A percentile compares a stretch with the other conserved stretches of the same genome.
These are phyloP conservation scores for Momotus momota DNA, from an alignment of 2,797 vertebrate species.

Conservation along the genomic window DNA sequence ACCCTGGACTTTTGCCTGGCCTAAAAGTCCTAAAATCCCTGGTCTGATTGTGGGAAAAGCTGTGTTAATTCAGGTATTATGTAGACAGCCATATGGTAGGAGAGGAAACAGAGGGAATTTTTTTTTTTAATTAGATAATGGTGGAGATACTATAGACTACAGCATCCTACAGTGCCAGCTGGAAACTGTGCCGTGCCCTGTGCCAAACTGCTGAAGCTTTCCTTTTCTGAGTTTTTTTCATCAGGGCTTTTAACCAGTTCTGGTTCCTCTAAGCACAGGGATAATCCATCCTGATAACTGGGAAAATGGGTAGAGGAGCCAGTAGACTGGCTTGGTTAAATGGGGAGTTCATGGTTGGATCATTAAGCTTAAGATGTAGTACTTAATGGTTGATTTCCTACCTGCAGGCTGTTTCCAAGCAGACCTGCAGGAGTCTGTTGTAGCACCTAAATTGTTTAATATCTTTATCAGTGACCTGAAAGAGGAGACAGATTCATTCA, in stretches of 20 bases:
- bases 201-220: conserved; percentile 13
- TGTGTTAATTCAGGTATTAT: background rate
- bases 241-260: background rate
- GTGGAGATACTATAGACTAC: background rate
- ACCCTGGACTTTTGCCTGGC: background rate
- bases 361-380: background rate
- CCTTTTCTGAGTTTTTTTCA: background rate
- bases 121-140: conserved; percentile 8
- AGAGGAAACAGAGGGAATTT: background rate
- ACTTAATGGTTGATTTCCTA: background rate
- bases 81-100: background rate
- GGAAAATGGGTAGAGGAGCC: background rate
- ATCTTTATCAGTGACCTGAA: background rate
- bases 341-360: background rate
- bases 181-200: background rate
- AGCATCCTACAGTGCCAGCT: background rate
- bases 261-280: background rate
- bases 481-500: background rate
- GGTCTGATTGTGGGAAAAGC: background rate
- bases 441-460: background rate
- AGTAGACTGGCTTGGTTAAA: background rate
- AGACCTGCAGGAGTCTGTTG: background rate
- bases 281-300: background rate
- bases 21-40: background rate
- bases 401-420: background rate